Percentiles rank a stretch among this genome's conserved stretches.
Evolutionary conservation across 2,888 invertebrate genomes (phyloP).

Genomic region (Ecliptopera silaceata): DNA sequence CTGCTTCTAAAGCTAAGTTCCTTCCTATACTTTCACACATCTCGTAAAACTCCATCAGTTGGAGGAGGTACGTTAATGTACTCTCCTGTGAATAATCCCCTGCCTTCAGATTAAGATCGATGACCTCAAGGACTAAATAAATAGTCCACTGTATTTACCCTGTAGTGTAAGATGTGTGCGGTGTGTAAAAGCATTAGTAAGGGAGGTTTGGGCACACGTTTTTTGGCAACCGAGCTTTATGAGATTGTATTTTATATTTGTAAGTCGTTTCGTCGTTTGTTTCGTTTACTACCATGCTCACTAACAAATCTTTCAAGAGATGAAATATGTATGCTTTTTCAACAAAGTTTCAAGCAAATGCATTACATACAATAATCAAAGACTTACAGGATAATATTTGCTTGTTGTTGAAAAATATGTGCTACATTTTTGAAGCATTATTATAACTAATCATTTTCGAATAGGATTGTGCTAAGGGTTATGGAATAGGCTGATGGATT

Average conservation of each 20-base stretch:
- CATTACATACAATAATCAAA: no score
- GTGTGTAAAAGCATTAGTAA: conserved; percentile 21
- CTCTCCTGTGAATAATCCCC: conserved; percentile 26
- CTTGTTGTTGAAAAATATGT: no score
- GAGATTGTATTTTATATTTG: no score
- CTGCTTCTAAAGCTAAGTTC: conserved; percentile 5
- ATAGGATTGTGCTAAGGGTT: background rate
- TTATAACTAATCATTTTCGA: no score
- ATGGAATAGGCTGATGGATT: conserved; percentile 9
- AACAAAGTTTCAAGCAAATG: no score
- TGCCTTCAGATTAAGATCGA: conserved; percentile 64
- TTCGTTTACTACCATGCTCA: no score
- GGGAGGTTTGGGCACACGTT: background rate
- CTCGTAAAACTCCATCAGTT: conserved; percentile 22
- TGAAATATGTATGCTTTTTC: no score
- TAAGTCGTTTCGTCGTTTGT: no score
- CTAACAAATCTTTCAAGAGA: no score
- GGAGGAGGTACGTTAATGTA: background rate
- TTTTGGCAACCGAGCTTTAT: background rate
- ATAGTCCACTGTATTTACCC: conserved; percentile 53
- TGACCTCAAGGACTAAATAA: conserved; percentile 57
- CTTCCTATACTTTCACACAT: conserved; percentile 4
- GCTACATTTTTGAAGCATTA: no score
- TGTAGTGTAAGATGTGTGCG: conserved; percentile 46
- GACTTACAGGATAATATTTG: no score